These are phyloP conservation scores for Conus ventricosus DNA, from an alignment of 1,140 invertebrate species.

Conservation along the genomic window DNA sequence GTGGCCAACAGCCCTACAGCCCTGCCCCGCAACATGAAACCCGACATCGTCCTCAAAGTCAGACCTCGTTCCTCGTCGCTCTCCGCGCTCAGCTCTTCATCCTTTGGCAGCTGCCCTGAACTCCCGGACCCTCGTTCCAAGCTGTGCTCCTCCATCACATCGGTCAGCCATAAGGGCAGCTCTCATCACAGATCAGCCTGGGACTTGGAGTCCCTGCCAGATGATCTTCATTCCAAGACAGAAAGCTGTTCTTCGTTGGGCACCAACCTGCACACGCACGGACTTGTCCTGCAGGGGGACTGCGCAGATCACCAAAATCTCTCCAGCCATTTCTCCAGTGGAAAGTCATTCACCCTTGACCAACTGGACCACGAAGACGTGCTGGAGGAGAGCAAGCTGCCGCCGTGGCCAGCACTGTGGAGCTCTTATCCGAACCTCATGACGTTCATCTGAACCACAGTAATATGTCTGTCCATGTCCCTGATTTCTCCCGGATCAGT, in stretches of 20 bases:
- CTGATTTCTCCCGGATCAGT: neutral
- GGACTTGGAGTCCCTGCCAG: neutral
- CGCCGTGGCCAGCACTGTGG: slow-evolving; percentile 34
- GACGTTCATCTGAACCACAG: neutral
- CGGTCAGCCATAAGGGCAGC: neutral
- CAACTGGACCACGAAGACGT: neutral
- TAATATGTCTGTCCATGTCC: neutral
- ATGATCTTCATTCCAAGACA: neutral
- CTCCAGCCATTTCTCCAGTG: neutral
- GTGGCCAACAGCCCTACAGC: neutral
- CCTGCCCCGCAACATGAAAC: neutral
- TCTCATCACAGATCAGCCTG: neutral
- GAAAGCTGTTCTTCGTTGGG: neutral
- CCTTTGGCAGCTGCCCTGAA: neutral
- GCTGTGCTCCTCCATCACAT: neutral
- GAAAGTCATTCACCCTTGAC: neutral
- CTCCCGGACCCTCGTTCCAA: neutral
- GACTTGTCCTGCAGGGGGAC: neutral
- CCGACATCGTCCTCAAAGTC: slow-evolving; percentile 18
- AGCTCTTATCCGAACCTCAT: slow-evolving; percentile 28
- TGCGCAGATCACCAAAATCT: neutral
- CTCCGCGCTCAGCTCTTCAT: neutral
- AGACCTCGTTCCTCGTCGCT: slow-evolving; percentile 17
- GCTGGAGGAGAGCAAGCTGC: slow-evolving; percentile 28
- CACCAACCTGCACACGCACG: neutral